Evolutionary conservation across 2,888 invertebrate genomes (phyloP), one percentile per base, ranked within the genome.

Genomic region (Netelia melanura): DNA sequence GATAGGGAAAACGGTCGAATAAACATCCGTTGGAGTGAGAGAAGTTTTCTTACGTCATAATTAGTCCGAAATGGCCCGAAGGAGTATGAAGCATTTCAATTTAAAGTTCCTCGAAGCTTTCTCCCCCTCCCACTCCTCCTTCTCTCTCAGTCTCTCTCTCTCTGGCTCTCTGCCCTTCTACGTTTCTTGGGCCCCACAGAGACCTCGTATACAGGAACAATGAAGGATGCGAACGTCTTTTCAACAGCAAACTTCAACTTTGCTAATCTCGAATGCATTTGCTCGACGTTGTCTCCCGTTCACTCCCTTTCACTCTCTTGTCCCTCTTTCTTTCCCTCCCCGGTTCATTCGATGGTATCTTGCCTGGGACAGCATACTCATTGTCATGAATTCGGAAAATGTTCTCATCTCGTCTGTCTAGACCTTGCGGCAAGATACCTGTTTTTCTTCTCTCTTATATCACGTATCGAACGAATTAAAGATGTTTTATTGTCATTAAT

Each of bases 1-100:
- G 65, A 23, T 65, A 65, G 56, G 43, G 61, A 70, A 44, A 74
- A 74, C 64, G 72, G 68, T 17, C 43, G 70, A 67, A 81, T 77
- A 81, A 78, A 74, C 77, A 84, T 78, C 21, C 56, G 58, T 65
- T 52, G 30, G 61, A 56, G 62, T 58, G 70, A 72, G 68, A 74
- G 38, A 84, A 76, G 71, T 81, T 80, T 78, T 70, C 81, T 64
- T 75, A 81, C 84, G 65, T 77, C 74, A 81, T 78, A 84, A 81
- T 81, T 81, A 84, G 70, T 74, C 78, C 58, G 64, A 81, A 84
- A 84, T 72, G 74, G 77, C 74, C 70, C 38, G 64, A 75, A 84
- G 84, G 78, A 43, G 68, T 81, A 74, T 64, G 64, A 78, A 81
- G 65, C 78, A 81, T 81, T 84, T 84, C 81, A 84, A 84, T 84